A percentile compares a stretch with the other conserved stretches of the same genome.
These are phyloP conservation scores for Xestia c-nigrum DNA, from an alignment of 2,888 invertebrate genomes.

Conservation along the genomic window DNA sequence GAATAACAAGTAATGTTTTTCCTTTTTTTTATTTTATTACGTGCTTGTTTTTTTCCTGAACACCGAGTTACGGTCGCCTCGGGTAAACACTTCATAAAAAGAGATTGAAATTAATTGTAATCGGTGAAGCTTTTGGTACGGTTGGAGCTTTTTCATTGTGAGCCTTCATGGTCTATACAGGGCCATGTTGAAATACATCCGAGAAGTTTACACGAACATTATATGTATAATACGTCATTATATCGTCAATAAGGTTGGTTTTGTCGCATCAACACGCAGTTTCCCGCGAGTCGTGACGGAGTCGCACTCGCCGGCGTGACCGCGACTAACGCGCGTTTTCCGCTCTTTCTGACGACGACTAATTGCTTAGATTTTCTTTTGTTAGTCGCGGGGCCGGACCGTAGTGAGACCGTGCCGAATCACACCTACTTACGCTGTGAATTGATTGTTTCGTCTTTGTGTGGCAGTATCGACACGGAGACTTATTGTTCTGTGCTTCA, in stretches of 20 bases:
- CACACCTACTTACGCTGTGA: slow-evolving; percentile 89
- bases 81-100: slow-evolving; percentile 77
- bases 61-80: slow-evolving; percentile 72
- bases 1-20: slow-evolving; percentile 82
- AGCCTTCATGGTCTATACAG: slow-evolving; percentile 16
- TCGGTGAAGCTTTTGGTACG: slow-evolving; percentile 57
- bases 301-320: slow-evolving; percentile 84
- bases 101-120: slow-evolving; percentile 72
- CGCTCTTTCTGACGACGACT: slow-evolving; percentile 91
- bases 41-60: slow-evolving; percentile 72
- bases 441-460: slow-evolving; percentile 91
- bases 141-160: slow-evolving; percentile 60
- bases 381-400: slow-evolving; percentile 89
- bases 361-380: slow-evolving; percentile 91
- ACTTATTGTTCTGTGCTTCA: slow-evolving; percentile 87
- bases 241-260: slow-evolving; percentile 65
- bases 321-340: slow-evolving; percentile 89
- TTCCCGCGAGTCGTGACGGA: slow-evolving; percentile 78
- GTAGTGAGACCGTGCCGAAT: slow-evolving; percentile 88
- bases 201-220: slow-evolving; percentile 28
- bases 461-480: slow-evolving; percentile 89
- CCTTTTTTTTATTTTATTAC: slow-evolving; percentile 73
- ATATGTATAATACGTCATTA: slow-evolving; percentile 7
- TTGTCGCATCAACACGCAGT: slow-evolving; percentile 54
- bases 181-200: slow-evolving; percentile 3